A percentile compares a stretch with the other conserved stretches of the same genome.
These are phyloP conservation scores for Oncorhynchus tshawytscha DNA, from an alignment of 2,113 vertebrate species.

Conservation along the genomic window DNA sequence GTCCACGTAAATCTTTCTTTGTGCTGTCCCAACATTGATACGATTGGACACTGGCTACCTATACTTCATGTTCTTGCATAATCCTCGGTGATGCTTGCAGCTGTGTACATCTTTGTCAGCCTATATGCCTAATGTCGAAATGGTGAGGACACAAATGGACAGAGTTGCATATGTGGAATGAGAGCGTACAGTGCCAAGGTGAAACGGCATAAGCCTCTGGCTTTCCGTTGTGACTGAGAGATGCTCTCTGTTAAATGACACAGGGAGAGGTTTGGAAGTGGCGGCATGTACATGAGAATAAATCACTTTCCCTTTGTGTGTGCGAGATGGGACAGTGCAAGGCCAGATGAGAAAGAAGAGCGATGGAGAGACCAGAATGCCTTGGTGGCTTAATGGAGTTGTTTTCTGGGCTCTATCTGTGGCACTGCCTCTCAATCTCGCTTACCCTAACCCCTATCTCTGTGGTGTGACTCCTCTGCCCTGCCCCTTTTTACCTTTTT, in stretches of 20 bases:
- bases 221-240: background rate
- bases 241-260: conserved; percentile 22
- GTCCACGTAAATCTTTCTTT: no score
- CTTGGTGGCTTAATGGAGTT: conserved; percentile 43
- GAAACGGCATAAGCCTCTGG: background rate
- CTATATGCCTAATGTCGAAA: no score
- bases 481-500: conserved; percentile 1
- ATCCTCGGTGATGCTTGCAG: no score
- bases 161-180: background rate
- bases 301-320: conserved; percentile 50
- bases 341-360: conserved; percentile 46
- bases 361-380: conserved; percentile 38
- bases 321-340: conserved; percentile 16
- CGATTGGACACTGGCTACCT: no score
- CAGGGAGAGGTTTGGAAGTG: conserved; percentile 21
- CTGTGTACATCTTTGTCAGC: no score
- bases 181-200: background rate
- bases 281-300: conserved; percentile 32
- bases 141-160: background rate
- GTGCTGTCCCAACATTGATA: no score
- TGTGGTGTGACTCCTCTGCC: conserved; percentile 10
- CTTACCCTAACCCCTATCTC: background rate
- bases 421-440: conserved; percentile 14
- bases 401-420: conserved; percentile 36
- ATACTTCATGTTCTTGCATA: no score